phyloP scores from a whole-genome alignment of 1,140 invertebrate genomes.

The Ceratina australensis region DNA sequence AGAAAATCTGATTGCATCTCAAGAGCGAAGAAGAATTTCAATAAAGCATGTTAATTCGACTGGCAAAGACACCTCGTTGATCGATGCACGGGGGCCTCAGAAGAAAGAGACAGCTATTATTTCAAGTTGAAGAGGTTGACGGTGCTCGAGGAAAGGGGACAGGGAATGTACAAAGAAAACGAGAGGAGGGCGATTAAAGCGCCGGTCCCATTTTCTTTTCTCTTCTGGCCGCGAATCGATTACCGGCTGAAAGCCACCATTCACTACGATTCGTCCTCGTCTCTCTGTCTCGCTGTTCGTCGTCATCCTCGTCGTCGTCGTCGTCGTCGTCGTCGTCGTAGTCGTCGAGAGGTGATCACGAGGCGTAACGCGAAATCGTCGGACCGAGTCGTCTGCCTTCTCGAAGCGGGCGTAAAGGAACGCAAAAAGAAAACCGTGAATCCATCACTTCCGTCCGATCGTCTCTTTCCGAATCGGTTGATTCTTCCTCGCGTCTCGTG shows the following conservation, averaged over 20 bases:
- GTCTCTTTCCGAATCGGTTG: constrained; percentile 43
- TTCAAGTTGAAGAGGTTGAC: background rate
- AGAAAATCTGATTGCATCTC: background rate
- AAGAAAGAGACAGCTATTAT: constrained; percentile 29
- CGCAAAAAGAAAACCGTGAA: constrained; percentile 26
- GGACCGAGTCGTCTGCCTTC: constrained; percentile 36
- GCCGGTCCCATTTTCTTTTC: constrained; percentile 35
- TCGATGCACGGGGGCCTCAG: background rate
- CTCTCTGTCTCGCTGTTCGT: background rate
- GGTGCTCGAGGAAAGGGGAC: background rate
- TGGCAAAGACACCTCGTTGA: background rate
- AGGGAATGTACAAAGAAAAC: constrained; percentile 15
- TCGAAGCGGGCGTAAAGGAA: constrained; percentile 24
- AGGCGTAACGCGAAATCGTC: constrained; percentile 39
- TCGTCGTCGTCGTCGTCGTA: background rate
- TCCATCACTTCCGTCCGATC: constrained; percentile 60
- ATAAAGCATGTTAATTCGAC: constrained; percentile 4
- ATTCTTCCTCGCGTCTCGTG: constrained; percentile 5
- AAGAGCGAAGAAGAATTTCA: background rate
- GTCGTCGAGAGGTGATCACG: constrained; percentile 46
- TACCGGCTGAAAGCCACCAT: constrained; percentile 42
- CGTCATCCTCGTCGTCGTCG: too few species aligned
- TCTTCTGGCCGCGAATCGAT: constrained; percentile 47
- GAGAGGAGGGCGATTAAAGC: constrained; percentile 21
- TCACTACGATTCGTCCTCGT: constrained; percentile 39